phyloP scores from a whole-genome alignment of 2,113 vertebrate species.

The human region GRCh38 chr7:67086001-67086500 shows the following conservation, averaged over 20 bases:
- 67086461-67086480: background rate
- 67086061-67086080: background rate
- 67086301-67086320: background rate
- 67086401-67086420: background rate
- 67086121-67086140: background rate
- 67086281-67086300: background rate
- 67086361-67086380: background rate
- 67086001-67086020: constrained; percentile 7
- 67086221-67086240: constrained; percentile 10
- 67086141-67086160: background rate
- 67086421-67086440: background rate
- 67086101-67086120: background rate
- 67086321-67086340: background rate
- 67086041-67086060: background rate
- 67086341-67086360: background rate
- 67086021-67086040: background rate
- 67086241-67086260: background rate
- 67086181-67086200: background rate
- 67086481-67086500: background rate
- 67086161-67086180: background rate
- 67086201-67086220: background rate
- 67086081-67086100: background rate
- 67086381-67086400: background rate
- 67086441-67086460: no score
- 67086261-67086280: background rate